phyloP scores from a whole-genome alignment of 1,140 invertebrate species.

The Drosophila ercepeae region DNA sequence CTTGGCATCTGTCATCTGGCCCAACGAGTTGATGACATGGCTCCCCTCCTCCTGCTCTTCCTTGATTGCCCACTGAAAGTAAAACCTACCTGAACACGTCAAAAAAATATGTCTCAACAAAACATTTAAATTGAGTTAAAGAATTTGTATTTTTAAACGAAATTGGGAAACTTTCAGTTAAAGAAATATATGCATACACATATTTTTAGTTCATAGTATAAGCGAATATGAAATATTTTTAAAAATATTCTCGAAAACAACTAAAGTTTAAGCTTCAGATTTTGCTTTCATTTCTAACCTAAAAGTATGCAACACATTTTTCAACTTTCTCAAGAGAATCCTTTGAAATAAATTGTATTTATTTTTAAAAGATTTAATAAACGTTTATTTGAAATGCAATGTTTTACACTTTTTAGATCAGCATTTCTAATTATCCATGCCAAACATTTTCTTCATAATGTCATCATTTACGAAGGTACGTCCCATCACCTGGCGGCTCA shows the following conservation, averaged over 20 bases:
- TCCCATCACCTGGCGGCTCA: constrained; percentile 13
- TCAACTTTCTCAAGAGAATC: background rate
- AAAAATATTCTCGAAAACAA: no score
- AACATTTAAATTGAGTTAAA: background rate
- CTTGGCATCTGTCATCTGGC: constrained; percentile 45
- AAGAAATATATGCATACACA: background rate
- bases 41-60: background rate
- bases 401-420: background rate
- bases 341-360: background rate
- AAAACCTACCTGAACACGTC: constrained; percentile 14
- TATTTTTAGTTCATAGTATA: no score
- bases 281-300: no score
- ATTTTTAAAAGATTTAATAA: background rate
- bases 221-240: no score
- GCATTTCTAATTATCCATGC: background rate
- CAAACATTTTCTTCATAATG: background rate
- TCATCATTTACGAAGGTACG: constrained; percentile 24
- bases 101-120: background rate
- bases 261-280: no score
- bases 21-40: constrained; percentile 41
- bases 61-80: constrained; percentile 11
- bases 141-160: background rate
- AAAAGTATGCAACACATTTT: background rate
- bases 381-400: background rate
- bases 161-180: background rate